Conservation (phyloP, 2,113 vertebrate species). For the Ameiurus melas region DNA sequence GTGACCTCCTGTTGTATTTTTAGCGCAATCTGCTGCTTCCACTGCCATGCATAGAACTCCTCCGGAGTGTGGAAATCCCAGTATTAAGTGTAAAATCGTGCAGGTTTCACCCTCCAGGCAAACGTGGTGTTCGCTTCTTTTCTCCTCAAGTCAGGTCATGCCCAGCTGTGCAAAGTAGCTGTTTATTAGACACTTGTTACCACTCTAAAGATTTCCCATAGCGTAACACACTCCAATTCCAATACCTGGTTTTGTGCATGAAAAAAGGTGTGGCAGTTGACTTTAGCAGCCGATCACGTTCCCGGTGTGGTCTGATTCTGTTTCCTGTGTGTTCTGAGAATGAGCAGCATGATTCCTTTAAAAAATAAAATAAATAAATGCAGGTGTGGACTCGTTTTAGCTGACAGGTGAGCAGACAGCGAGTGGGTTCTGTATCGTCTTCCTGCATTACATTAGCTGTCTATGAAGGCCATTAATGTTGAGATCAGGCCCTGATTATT, state of each 20-base stretch:
- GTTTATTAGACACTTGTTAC: not conserved
- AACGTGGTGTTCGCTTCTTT: not conserved
- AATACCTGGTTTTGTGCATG: not conserved
- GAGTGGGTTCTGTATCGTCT: not conserved
- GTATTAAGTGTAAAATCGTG: not conserved
- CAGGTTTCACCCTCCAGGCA: slow-evolving; percentile 7
- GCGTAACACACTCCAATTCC: not conserved
- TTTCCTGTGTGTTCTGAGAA: not conserved
- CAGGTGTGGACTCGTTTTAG: not conserved
- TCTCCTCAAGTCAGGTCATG: slow-evolving; percentile 33
- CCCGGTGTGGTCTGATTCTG: not conserved
- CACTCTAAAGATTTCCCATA: not conserved
- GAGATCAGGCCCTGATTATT: not conserved
- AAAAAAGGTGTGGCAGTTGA: not conserved
- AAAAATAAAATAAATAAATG: not conserved
- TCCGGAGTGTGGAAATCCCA: too few species aligned
- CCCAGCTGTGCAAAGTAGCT: not conserved
- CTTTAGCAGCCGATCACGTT: not conserved
- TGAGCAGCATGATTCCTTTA: not conserved
- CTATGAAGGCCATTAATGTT: not conserved
- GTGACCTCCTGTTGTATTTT: too few species aligned
- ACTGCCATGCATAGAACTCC: too few species aligned
- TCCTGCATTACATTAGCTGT: not conserved
- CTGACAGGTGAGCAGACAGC: not conserved
- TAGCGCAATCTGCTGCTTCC: too few species aligned